Conservation (phyloP, 2,113 vertebrate species). For the Aythya baeri region DNA sequence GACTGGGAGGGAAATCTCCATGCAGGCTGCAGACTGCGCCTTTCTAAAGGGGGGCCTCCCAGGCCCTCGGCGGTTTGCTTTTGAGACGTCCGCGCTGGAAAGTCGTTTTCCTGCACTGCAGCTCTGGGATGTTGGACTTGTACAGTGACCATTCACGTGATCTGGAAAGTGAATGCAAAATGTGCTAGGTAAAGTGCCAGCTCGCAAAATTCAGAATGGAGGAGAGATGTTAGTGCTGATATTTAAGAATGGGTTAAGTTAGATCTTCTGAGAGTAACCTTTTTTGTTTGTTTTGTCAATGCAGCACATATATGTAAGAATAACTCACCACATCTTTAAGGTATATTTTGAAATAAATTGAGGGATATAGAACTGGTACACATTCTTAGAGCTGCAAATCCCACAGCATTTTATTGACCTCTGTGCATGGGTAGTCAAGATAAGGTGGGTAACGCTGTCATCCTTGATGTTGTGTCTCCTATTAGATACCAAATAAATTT, state of each 20-base stretch:
- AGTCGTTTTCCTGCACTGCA: slow-evolving; percentile 89
- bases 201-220: neutral
- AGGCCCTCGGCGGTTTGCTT: slow-evolving; percentile 90
- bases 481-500: neutral
- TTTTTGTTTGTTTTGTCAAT: neutral
- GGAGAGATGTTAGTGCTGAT: neutral
- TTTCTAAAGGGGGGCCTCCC: slow-evolving; percentile 97
- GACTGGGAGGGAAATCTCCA: slow-evolving; percentile 97
- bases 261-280: neutral
- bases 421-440: neutral
- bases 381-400: neutral
- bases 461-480: neutral
- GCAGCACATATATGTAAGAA: neutral
- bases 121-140: slow-evolving; percentile 92
- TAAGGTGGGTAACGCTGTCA: neutral
- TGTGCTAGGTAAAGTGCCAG: neutral
- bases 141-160: slow-evolving; percentile 98
- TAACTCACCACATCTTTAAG: neutral
- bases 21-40: slow-evolving; percentile 99
- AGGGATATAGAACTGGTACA: neutral
- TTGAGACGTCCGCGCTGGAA: slow-evolving; percentile 88
- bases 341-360: neutral
- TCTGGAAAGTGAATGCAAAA: slow-evolving; percentile 84
- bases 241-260: neutral
- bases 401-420: neutral